Evolutionary conservation across 53 echinoderm and acorn worm genomes (phyloP).

Genomic region (Astropecten irregularis): DNA sequence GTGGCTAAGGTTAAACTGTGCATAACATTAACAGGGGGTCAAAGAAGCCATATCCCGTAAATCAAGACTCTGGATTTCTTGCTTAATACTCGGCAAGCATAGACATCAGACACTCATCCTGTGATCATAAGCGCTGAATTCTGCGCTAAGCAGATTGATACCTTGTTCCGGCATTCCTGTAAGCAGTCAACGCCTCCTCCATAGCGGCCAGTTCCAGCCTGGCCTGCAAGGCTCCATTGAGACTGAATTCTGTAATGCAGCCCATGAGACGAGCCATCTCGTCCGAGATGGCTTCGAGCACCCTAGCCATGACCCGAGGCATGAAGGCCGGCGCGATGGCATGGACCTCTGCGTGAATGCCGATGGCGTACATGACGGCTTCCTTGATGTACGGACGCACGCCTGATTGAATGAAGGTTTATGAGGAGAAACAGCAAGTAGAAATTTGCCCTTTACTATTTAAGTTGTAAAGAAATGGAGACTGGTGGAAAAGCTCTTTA

Average conservation of each 20-base stretch:
- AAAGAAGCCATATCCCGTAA: no score
- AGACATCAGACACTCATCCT: no score
- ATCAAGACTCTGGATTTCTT: no score
- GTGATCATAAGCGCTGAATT: no score
- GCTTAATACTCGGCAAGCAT: no score
- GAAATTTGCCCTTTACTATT: no score
- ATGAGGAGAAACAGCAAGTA: no score
- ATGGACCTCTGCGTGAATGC: conserved; percentile 94
- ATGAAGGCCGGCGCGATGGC: conserved; percentile 98
- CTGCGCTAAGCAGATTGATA: no score
- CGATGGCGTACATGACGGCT: conserved; percentile 85
- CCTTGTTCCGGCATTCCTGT: conserved; percentile 97
- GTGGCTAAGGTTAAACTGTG: no score
- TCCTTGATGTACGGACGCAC: conserved; percentile 90
- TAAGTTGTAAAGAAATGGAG: no score
- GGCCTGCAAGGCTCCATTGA: conserved; percentile 83
- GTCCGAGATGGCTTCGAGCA: conserved; percentile 86
- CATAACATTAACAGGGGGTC: no score
- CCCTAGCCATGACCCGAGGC: conserved; percentile 90
- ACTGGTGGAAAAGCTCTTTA: no score
- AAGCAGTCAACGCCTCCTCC: conserved; percentile 82
- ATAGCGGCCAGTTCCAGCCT: conserved; percentile 86
- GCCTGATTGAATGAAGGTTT: conserved; percentile 67
- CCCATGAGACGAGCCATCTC: conserved; percentile 97
- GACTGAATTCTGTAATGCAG: conserved; percentile 83